A percentile compares a stretch with the other conserved stretches of the same genome.
phyloP scores from a whole-genome alignment of 1,140 invertebrate species.

The Aphaenogaster ashmeadi region DNA sequence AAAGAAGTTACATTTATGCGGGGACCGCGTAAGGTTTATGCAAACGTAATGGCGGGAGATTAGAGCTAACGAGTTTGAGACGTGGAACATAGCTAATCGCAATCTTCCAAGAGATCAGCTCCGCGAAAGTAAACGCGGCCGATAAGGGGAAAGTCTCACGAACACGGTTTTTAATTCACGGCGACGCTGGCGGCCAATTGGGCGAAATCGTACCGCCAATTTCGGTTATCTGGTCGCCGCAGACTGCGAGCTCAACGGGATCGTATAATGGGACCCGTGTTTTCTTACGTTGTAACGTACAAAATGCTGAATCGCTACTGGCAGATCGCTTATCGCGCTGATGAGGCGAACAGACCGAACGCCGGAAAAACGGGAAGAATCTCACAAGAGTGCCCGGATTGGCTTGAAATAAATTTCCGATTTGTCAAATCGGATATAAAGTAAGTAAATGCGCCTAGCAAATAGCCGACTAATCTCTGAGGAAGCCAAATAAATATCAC shows the following conservation, averaged over 20 bases:
- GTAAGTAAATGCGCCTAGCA: background rate
- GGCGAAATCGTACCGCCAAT: slow-evolving; percentile 47
- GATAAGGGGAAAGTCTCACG: slow-evolving; percentile 35
- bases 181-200: slow-evolving; percentile 47
- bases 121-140: background rate
- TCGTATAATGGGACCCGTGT: slow-evolving; percentile 67
- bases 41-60: slow-evolving; percentile 17
- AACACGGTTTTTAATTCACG: slow-evolving; percentile 59
- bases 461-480: background rate
- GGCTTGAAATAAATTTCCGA: slow-evolving; percentile 45
- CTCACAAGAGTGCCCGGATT: background rate
- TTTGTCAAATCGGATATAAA: background rate
- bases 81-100: slow-evolving; percentile 13
- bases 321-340: slow-evolving; percentile 75
- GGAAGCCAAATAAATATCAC: background rate
- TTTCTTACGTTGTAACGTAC: slow-evolving; percentile 71
- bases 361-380: slow-evolving; percentile 1
- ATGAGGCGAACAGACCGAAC: slow-evolving; percentile 68
- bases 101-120: slow-evolving; percentile 45
- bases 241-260: slow-evolving; percentile 31
- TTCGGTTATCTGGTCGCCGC: slow-evolving; percentile 57
- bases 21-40: background rate
- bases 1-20: background rate
- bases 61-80: slow-evolving; percentile 36
- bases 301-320: slow-evolving; percentile 76